A percentile compares a stretch with the other conserved stretches of the same genome.
Evolutionary conservation across 2,113 vertebrate species (phyloP).

Genomic region (Laterallus jamaicensis): DNA sequence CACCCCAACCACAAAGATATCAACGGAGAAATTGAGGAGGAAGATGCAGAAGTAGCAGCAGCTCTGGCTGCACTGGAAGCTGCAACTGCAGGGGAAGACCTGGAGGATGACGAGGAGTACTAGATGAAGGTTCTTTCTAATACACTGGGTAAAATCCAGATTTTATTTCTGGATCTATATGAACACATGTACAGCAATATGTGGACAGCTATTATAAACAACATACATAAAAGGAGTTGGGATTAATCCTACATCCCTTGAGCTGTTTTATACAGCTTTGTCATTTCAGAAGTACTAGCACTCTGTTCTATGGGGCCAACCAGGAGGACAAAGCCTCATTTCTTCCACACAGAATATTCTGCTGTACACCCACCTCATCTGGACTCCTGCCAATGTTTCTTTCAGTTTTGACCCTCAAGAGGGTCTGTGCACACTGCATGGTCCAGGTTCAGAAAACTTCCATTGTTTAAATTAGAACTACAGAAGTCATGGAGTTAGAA

Average conservation of each 20-base stretch:
- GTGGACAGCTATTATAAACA: neutral
- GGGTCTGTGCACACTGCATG: neutral
- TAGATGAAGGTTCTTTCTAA: conserved; percentile 18
- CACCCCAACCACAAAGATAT: neutral
- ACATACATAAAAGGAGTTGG: neutral
- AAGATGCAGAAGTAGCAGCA: conserved; percentile 89
- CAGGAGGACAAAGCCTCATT: neutral
- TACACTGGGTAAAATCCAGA: neutral
- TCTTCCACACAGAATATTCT: neutral
- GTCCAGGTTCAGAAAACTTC: neutral
- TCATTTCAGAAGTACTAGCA: neutral
- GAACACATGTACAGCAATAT: neutral
- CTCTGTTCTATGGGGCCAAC: neutral
- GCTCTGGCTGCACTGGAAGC: conserved; percentile 92
- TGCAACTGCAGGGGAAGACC: conserved; percentile 88
- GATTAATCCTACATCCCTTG: neutral
- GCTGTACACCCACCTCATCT: neutral
- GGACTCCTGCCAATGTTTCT: neutral
- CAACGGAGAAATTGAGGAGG: conserved; percentile 36
- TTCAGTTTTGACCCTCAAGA: neutral
- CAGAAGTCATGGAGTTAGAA: neutral
- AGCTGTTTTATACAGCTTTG: conserved; percentile 13
- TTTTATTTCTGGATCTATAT: neutral
- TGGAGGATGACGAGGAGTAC: conserved; percentile 70
- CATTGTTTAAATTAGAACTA: neutral